Conservation (phyloP, 1,140 invertebrate species). For the Dolichoris vasculosae region DNA sequence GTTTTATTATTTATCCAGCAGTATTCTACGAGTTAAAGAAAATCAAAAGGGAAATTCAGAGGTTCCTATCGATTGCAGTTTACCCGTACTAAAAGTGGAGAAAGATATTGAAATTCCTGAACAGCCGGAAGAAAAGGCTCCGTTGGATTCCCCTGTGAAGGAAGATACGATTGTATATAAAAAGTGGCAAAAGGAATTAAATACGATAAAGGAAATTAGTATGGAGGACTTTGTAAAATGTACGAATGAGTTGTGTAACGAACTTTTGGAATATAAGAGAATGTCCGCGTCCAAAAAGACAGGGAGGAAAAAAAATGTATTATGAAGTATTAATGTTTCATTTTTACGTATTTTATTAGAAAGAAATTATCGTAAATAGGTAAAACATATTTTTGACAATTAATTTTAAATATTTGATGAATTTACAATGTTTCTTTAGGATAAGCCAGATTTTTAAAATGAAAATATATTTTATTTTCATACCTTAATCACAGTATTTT, state of each 20-base stretch:
- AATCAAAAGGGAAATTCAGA: conserved; percentile 19
- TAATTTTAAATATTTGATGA: background rate
- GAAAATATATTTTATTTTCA: background rate
- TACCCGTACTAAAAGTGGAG: conserved; percentile 43
- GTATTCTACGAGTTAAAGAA: conserved; percentile 41
- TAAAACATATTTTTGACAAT: background rate
- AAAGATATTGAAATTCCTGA: conserved; percentile 23
- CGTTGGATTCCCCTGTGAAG: background rate
- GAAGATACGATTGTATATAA: conserved; percentile 18
- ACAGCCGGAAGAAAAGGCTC: conserved; percentile 9
- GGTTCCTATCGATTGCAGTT: conserved; percentile 35
- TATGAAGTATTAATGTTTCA: conserved; percentile 20
- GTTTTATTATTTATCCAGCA: conserved; percentile 50
- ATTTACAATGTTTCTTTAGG: background rate
- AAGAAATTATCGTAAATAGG: conserved; percentile 20
- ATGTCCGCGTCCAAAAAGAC: conserved; percentile 25
- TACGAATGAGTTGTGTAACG: conserved; percentile 43
- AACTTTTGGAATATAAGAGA: conserved; percentile 42
- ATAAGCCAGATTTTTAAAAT: background rate
- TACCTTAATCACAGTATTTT: background rate
- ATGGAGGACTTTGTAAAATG: conserved; percentile 46
- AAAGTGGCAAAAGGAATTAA: conserved; percentile 42
- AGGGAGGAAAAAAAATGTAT: conserved; percentile 27
- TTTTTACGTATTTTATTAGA: conserved; percentile 28
- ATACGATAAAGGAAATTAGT: conserved; percentile 41